Percentiles rank a stretch among this genome's conserved stretches.
These are phyloP conservation scores for Tholera decimalis DNA, from an alignment of 2,888 invertebrate genomes.

Conservation along the genomic window DNA sequence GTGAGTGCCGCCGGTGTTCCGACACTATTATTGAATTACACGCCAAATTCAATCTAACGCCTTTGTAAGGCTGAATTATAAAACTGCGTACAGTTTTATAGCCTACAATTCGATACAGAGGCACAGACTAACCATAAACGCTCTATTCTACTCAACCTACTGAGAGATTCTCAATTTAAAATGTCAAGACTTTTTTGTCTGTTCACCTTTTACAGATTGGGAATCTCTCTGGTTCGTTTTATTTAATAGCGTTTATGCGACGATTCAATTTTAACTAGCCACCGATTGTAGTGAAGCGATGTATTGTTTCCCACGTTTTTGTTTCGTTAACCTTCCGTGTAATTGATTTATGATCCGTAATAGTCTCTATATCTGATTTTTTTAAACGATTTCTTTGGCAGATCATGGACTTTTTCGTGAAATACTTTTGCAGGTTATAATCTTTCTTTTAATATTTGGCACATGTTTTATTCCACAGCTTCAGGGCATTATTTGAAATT, in stretches of 20 bases:
- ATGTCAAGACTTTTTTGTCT: conserved; percentile 68
- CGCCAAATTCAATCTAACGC: conserved; percentile 83
- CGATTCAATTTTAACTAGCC: conserved; percentile 87
- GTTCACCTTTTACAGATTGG: conserved; percentile 68
- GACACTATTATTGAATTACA: conserved; percentile 87
- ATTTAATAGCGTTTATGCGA: conserved; percentile 83
- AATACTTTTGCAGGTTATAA: conserved; percentile 17
- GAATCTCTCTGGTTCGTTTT: conserved; percentile 80
- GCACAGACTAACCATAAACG: conserved; percentile 72
- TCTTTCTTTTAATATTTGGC: conserved; percentile 8
- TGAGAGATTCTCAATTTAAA: conserved; percentile 62
- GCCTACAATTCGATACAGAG: conserved; percentile 76
- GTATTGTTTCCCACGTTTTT: conserved; percentile 89
- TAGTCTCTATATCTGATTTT: conserved; percentile 75
- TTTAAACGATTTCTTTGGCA: conserved; percentile 60
- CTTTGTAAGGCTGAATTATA: conserved; percentile 77
- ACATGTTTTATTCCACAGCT: conserved; percentile 22
- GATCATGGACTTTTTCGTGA: conserved; percentile 38
- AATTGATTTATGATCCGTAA: conserved; percentile 83
- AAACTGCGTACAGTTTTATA: conserved; percentile 79
- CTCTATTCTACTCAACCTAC: conserved; percentile 63
- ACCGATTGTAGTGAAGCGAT: conserved; percentile 80
- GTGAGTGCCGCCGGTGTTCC: conserved; percentile 88
- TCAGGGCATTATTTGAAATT: conserved; percentile 10
- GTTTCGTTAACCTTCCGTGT: conserved; percentile 84